A percentile compares a stretch with the other conserved stretches of the same genome.
Conservation (phyloP, 1,140 invertebrate species). For the Choristoneura fumiferana region DNA sequence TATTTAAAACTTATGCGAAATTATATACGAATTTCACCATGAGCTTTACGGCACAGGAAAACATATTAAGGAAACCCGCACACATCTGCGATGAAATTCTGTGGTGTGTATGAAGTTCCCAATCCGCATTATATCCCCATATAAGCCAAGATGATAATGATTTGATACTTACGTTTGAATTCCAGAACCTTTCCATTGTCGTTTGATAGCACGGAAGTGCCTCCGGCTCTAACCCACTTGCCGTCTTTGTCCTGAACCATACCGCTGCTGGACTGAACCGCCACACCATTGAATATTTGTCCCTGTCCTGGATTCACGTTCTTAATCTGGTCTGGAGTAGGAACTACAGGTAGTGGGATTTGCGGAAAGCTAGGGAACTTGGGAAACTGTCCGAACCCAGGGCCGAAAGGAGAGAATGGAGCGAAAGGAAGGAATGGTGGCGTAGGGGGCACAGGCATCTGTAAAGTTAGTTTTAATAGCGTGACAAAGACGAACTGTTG, state of each 20-base stretch:
- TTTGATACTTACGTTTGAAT: constrained; percentile 26
- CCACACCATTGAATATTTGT: constrained; percentile 33
- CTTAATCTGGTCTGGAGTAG: constrained; percentile 23
- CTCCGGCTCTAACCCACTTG: constrained; percentile 33
- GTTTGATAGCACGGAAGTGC: constrained; percentile 40
- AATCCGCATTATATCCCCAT: too few relatives aligned
- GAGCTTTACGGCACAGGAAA: too few relatives aligned
- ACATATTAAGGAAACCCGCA: too few relatives aligned
- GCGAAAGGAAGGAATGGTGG: constrained; percentile 20
- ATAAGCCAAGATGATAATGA: too few relatives aligned
- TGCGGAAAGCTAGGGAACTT: constrained; percentile 7
- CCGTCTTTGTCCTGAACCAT: constrained; percentile 31
- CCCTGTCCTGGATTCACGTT: constrained; percentile 25
- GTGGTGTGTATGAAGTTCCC: too few relatives aligned
- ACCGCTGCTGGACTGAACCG: constrained; percentile 32
- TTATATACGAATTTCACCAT: too few relatives aligned
- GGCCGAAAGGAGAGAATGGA: constrained; percentile 12
- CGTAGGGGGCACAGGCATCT: constrained; percentile 5
- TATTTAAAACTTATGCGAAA: too few relatives aligned
- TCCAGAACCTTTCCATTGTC: constrained; percentile 41
- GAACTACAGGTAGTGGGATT: constrained; percentile 23
- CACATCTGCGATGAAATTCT: too few relatives aligned
- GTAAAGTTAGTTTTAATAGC: constrained; percentile 11
- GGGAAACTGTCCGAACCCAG: background rate
- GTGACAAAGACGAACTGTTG: constrained; percentile 5